Base-by-base conservation (phyloP, 1,140 invertebrate species). In the Anagrus nilaparvatae region DNA sequence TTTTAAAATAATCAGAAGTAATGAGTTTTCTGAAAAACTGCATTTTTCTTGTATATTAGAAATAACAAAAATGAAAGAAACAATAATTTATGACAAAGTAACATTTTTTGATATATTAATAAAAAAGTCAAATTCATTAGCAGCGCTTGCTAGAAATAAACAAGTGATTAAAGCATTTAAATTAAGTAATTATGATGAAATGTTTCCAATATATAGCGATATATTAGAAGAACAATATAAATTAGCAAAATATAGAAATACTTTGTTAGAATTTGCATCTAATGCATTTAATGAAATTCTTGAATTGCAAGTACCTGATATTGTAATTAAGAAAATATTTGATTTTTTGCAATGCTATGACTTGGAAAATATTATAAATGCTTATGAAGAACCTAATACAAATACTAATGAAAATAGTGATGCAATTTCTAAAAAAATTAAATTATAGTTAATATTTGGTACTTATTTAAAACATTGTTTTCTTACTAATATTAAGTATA, bases 61-160 rank as follows among this genome's bases (percentile, higher is more conserved):
- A 29, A 23, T 43, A 16, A 13, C 33, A 28, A 28, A 21, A 21
- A 43, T 43, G 40, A 43, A 43, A 43, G 25, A 20, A 21, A 10
- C 17, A 25, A 41, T 29, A 23, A 9, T 43, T 25, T 28, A 7
- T 28, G n/a, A 36, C 27, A 18, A 7, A 23, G 13, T 43, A 36
- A 28, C 40, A 36, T 36, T 28, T 43, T 43, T 21, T 21, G 40
- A 43, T 36, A 21, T 43, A 4, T 14, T 43, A 18, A 16, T 12
- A 10, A 43, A 36, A 43, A 29, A 43, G 14, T 25, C 17, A 21
- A 43, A 36, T 36, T 20, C 33, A 10, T 20, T 43, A 35, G 40
- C 33, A 17, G 24, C 25, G 4, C 36, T 7, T 16, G 32, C 9
- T 21, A 2, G 33, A 4, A 43, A 43, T 29, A 27, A 35, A n/a